Evolutionary conservation across 1,140 invertebrate genomes (phyloP).

Genomic region (Piezodorus guildinii): DNA sequence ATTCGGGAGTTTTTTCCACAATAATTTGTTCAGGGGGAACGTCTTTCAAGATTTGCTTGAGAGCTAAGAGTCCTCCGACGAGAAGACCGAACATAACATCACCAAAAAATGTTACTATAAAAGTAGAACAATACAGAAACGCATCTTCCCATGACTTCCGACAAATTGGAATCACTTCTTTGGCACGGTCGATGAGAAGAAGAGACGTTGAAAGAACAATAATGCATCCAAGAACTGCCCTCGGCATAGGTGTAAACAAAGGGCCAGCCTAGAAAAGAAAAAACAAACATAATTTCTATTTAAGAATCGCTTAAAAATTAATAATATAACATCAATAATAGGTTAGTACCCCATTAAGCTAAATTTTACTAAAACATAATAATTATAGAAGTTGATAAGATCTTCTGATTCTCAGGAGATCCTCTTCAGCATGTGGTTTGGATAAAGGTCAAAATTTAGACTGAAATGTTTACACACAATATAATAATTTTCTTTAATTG

Average conservation of each 20-base stretch:
- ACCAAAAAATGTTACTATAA: conserved; percentile 2
- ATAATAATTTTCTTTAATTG: too few species aligned
- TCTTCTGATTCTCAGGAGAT: too few species aligned
- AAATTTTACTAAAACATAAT: too few species aligned
- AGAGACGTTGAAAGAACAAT: conserved; percentile 7
- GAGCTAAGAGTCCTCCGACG: conserved; percentile 7
- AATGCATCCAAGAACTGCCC: conserved; percentile 19
- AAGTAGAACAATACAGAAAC: conserved; percentile 11
- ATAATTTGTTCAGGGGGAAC: background rate
- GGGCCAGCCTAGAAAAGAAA: conserved; percentile 18
- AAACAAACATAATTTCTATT: background rate
- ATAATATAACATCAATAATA: background rate
- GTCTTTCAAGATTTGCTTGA: background rate
- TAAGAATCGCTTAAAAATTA: background rate
- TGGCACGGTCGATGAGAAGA: conserved; percentile 13
- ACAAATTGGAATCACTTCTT: conserved; percentile 1
- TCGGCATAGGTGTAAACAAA: conserved; percentile 18
- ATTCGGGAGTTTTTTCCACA: background rate
- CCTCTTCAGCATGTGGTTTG: too few species aligned
- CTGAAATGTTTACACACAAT: too few species aligned
- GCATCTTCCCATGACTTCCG: conserved; percentile 9
- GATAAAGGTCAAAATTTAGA: too few species aligned
- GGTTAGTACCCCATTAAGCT: background rate
- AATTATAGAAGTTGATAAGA: too few species aligned
- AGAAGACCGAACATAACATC: conserved; percentile 19